These are phyloP conservation scores for Lagodon rhomboides DNA, from an alignment of 2,797 vertebrate species.

Conservation along the genomic window DNA sequence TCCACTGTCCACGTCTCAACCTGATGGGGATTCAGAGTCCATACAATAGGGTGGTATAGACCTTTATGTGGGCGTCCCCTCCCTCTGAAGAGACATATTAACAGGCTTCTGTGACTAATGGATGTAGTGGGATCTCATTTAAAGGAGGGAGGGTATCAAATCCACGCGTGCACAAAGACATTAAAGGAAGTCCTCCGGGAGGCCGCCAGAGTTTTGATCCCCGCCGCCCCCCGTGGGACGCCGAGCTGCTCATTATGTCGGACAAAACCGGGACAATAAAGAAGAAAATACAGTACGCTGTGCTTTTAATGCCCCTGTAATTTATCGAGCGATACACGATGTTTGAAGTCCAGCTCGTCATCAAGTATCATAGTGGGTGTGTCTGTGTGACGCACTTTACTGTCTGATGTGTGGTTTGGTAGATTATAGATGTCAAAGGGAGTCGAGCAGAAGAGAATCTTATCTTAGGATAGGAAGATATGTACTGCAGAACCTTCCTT, in stretches of 20 bases:
- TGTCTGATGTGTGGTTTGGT: not conserved
- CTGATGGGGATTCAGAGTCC: conserved; percentile 14
- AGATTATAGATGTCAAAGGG: conserved; percentile 3
- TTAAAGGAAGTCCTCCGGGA: conserved; percentile 68
- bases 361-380: conserved; percentile 26
- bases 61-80: conserved; percentile 44
- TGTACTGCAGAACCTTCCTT: too few species aligned
- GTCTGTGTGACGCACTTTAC: not conserved
- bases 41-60: conserved; percentile 40
- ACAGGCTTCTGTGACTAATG: conserved; percentile 69
- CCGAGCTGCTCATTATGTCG: conserved; percentile 55
- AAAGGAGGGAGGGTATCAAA: conserved; percentile 71
- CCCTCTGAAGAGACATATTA: conserved; percentile 66
- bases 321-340: conserved; percentile 37
- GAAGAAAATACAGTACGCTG: conserved; percentile 46
- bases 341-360: conserved; percentile 25
- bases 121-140: conserved; percentile 74
- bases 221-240: conserved; percentile 56
- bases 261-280: conserved; percentile 39
- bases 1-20: conserved; percentile 1
- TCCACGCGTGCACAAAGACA: conserved; percentile 68
- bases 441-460: not conserved
- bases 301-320: conserved; percentile 40
- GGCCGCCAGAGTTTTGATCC: conserved; percentile 73
- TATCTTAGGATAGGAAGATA: too few species aligned